Base-by-base conservation (phyloP, 2,888 invertebrate genomes). In the Drosophila kanekoi region DNA sequence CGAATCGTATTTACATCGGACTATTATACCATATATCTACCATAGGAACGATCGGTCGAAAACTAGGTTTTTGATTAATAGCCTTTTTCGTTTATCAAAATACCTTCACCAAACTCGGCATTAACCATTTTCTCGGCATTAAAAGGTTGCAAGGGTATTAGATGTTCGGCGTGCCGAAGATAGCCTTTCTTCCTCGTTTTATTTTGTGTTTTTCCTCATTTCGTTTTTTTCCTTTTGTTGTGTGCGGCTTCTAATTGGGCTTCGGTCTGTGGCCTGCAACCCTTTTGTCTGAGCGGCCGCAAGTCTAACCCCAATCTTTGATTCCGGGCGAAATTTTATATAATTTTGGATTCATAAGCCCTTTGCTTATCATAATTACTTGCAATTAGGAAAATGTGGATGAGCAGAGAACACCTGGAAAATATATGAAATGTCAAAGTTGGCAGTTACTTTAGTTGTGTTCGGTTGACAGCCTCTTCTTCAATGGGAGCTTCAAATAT, bases 281-380 rank as follows among this genome's bases (percentile, higher is more conserved):
- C 77, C 77, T 66, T 75, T 66, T 54, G 56, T 43, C 65, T 38
- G 47, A 14, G n/a, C 16, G 14, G 23, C 35, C 45, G 16, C 47
- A 47, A 13, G 20, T 14, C 51, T 5, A 48, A 32, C 14, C 63
- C 20, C 38, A 63, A 72, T 54, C 33, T 61, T 64, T 72, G 60
- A 74, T 72, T 58, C 58, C 49, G 43, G 20, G 38, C 43, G 61
- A 49, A 68, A 60, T 67, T 66, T 62, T 77, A 68, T 79, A 68
- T 79, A 63, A 68, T 66, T 70, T 63, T 49, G 54, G 37, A 49
- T 59, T 62, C 59, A 53, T 64, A 68, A 74, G 72, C 68, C 28
- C 51, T 53, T 63, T 63, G 63, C 77, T 77, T 77, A 74, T 65
- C 77, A 68, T 74, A 80, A 79, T 79, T 74, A 74, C 61, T 35